These are phyloP conservation scores for Gasterosteus nipponicus DNA, from an alignment of 2,113 vertebrate genomes.

Conservation along the genomic window DNA sequence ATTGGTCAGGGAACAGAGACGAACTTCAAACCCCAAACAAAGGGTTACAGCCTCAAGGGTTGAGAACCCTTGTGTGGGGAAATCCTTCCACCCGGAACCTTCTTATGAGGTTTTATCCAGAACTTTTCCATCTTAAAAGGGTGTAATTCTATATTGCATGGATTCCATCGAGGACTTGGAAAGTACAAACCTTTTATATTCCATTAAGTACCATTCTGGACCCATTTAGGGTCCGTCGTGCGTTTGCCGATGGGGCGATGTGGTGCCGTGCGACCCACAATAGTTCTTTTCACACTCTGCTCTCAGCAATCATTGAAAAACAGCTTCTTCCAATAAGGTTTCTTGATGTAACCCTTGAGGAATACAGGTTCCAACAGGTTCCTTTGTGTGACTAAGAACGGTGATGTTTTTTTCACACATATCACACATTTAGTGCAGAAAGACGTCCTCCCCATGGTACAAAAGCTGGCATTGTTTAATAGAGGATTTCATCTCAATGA, in stretches of 20 bases:
- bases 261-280: not conserved
- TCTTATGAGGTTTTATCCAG: not conserved
- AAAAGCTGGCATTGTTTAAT: constrained; percentile 25
- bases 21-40: not conserved
- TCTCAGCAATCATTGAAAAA: not conserved
- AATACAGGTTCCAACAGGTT: too few species aligned
- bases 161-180: not conserved
- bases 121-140: not conserved
- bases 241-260: not conserved
- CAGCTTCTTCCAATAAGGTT: not conserved
- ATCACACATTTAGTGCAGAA: not conserved
- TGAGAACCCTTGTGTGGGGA: not conserved
- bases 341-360: not conserved
- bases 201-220: not conserved
- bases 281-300: not conserved
- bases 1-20: not conserved
- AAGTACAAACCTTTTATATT: not conserved
- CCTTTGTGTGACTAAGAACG: too few species aligned
- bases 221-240: not conserved
- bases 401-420: constrained; percentile 6
- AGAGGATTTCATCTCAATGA: constrained; percentile 33
- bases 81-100: not conserved
- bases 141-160: not conserved
- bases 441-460: constrained; percentile 14
- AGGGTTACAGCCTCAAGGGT: not conserved